These are phyloP conservation scores for Lapara coniferarum DNA, from an alignment of 2,888 invertebrate species.

Conservation along the genomic window DNA sequence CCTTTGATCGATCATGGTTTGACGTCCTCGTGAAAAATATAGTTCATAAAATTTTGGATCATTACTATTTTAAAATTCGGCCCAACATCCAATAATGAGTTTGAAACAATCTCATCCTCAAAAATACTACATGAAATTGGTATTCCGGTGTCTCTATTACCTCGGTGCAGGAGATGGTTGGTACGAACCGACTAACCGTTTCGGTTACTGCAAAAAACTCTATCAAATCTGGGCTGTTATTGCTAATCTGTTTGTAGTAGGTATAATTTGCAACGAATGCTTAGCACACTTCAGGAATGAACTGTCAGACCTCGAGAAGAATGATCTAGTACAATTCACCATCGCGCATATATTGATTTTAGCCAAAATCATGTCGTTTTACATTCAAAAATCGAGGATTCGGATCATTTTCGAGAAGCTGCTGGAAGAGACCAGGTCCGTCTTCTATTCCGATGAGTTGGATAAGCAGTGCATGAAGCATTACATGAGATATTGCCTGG, in stretches of 20 bases:
- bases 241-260: conserved; percentile 47
- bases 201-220: conserved; percentile 35
- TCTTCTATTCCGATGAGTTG: conserved; percentile 40
- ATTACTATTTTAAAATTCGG: neutral
- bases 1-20: too few relatives aligned
- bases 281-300: conserved; percentile 49
- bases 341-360: conserved; percentile 52
- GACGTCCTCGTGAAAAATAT: too few relatives aligned
- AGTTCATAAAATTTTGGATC: neutral
- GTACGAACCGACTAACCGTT: conserved; percentile 47
- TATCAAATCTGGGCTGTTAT: conserved; percentile 50
- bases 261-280: conserved; percentile 47
- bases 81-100: neutral
- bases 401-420: conserved; percentile 48
- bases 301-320: conserved; percentile 51
- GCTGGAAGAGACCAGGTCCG: conserved; percentile 48
- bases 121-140: conserved; percentile 50
- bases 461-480: conserved; percentile 51
- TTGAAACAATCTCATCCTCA: conserved; percentile 44
- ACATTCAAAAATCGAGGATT: conserved; percentile 48
- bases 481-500: conserved; percentile 40
- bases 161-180: conserved; percentile 56
- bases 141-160: conserved; percentile 51
- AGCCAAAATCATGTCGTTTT: conserved; percentile 50
- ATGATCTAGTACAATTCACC: conserved; percentile 52